A percentile compares a stretch with the other conserved stretches of the same genome.
phyloP scores from a whole-genome alignment of 1,140 invertebrate species.

The Nymphalis io region DNA sequence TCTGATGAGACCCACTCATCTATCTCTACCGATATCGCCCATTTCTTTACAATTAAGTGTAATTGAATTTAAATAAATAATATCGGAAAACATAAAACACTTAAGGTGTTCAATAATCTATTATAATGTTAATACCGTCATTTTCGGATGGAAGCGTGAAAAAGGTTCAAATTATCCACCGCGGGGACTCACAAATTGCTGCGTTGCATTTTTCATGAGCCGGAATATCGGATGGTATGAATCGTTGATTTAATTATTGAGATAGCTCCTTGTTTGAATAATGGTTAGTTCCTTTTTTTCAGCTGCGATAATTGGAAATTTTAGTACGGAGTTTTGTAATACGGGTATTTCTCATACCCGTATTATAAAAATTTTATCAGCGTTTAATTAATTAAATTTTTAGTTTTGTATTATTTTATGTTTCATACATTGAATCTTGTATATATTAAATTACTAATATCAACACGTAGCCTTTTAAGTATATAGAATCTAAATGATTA shows the following conservation, averaged over 20 bases:
- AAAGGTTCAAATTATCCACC: constrained; percentile 56
- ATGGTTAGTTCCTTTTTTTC: constrained; percentile 2
- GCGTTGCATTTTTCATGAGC: constrained; percentile 73
- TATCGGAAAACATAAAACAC: not conserved
- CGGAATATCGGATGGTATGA: constrained; percentile 62
- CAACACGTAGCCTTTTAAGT: too few species aligned
- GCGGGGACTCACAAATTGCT: constrained; percentile 58
- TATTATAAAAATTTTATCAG: not conserved
- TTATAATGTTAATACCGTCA: constrained; percentile 13
- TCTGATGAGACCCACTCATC: too few species aligned
- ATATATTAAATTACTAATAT: too few species aligned
- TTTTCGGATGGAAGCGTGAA: constrained; percentile 26
- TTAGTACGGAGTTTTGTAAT: too few species aligned
- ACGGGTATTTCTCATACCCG: not conserved
- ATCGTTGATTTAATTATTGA: constrained; percentile 72
- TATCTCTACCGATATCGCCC: too few species aligned
- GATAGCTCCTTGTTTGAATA: constrained; percentile 42
- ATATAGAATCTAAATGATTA: too few species aligned
- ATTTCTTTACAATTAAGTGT: too few species aligned
- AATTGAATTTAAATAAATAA: too few species aligned
- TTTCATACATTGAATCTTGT: too few species aligned
- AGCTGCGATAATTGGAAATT: constrained; percentile 6
- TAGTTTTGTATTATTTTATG: not conserved
- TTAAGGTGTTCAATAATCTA: constrained; percentile 8
- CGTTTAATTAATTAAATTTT: not conserved